Conservation (phyloP, 2,888 invertebrate species). For the Callosobruchus maculatus region DNA sequence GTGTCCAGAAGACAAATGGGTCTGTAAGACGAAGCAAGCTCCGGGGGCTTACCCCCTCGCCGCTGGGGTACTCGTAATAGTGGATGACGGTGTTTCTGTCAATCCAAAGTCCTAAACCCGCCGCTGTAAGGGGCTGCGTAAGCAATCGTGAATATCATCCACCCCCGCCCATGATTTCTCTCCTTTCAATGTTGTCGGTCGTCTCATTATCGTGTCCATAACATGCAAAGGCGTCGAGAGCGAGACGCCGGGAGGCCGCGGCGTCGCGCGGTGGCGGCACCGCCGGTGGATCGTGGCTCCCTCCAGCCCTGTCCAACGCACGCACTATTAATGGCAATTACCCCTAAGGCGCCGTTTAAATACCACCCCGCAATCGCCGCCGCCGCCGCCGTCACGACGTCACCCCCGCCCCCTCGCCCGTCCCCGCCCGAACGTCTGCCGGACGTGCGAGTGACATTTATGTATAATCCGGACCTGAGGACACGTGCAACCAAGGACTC, state of each 20-base stretch:
- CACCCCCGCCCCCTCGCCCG: slow-evolving; percentile 4
- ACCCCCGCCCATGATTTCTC: background rate
- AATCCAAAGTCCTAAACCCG: too few relatives aligned
- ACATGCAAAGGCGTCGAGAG: slow-evolving; percentile 40
- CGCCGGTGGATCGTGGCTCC: background rate
- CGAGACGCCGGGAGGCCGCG: background rate
- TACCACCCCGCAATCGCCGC: slow-evolving; percentile 28
- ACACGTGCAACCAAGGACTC: background rate
- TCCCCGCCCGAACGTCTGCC: slow-evolving; percentile 14
- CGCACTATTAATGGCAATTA: slow-evolving; percentile 47
- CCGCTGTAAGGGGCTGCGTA: too few relatives aligned
- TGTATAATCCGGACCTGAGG: slow-evolving; percentile 31
- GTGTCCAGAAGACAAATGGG: too few relatives aligned
- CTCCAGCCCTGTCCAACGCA: slow-evolving; percentile 40
- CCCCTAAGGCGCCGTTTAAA: slow-evolving; percentile 47
- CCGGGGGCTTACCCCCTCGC: too few relatives aligned
- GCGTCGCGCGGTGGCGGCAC: background rate
- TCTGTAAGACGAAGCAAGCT: too few relatives aligned
- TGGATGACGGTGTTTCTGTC: too few relatives aligned
- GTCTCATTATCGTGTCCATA: slow-evolving; percentile 47
- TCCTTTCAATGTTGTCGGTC: slow-evolving; percentile 17
- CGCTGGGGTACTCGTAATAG: too few relatives aligned
- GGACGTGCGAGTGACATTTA: slow-evolving; percentile 44
- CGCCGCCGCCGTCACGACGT: background rate
- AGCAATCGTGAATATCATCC: background rate